A percentile compares a stretch with the other conserved stretches of the same genome.
Evolutionary conservation across 2,888 invertebrate genomes (phyloP).

Genomic region (Petrophora chlorosata): DNA sequence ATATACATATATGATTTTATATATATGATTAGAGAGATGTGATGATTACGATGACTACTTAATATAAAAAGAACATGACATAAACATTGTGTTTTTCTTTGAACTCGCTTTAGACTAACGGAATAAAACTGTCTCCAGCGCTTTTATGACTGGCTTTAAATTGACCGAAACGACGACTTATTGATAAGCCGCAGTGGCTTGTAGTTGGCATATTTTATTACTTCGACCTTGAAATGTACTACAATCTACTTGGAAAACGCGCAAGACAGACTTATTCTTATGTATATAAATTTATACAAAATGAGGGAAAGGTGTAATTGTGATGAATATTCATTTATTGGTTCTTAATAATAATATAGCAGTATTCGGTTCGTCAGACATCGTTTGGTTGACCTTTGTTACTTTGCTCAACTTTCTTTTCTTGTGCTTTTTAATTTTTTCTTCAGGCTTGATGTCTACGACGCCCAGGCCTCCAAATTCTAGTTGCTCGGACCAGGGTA

Average conservation of each 20-base stretch:
- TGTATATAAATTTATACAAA: background rate
- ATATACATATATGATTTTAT: too few species aligned
- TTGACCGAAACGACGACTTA: slow-evolving; percentile 24
- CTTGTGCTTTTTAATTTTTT: slow-evolving; percentile 27
- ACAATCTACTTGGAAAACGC: slow-evolving; percentile 7
- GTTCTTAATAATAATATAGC: too few species aligned
- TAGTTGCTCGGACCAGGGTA: slow-evolving; percentile 54
- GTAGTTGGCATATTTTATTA: slow-evolving; percentile 19
- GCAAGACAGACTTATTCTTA: background rate
- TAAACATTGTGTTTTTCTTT: background rate
- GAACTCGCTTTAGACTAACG: background rate
- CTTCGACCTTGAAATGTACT: slow-evolving; percentile 21
- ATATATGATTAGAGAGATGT: too few species aligned
- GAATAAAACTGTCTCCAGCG: background rate
- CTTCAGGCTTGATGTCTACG: slow-evolving; percentile 27
- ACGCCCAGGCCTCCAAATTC: slow-evolving; percentile 64
- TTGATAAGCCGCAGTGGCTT: slow-evolving; percentile 19
- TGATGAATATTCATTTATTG: slow-evolving; percentile 21
- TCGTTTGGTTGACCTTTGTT: background rate
- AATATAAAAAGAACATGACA: background rate
- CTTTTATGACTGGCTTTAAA: slow-evolving; percentile 21
- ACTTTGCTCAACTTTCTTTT: slow-evolving; percentile 1
- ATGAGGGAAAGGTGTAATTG: background rate
- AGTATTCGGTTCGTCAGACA: too few species aligned
- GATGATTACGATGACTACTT: too few species aligned